Evolutionary conservation across 2,888 invertebrate genomes (phyloP), one percentile per base, ranked within the genome.

Genomic region (Loripinus fragilis): DNA sequence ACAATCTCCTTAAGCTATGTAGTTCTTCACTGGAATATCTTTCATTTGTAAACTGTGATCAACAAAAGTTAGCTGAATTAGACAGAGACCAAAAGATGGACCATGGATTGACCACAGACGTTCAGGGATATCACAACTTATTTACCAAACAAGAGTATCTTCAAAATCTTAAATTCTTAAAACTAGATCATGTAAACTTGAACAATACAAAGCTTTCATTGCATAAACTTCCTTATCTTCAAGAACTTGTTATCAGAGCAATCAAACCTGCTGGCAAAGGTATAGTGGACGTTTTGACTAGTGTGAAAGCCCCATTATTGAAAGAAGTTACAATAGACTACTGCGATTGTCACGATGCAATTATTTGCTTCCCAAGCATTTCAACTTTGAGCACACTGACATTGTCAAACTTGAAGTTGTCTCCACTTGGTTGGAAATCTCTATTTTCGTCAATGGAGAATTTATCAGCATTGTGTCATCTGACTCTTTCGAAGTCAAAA

Each of bases 281-380:
- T 17, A 2, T 60, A 33, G 33, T 60, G 10, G 33, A 60, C 10
- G 23, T 60, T 60, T 17, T 60, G 60, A 60, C 30, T 3, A 60
- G 20, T 12, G 20, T 60, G 1, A 30, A 60, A 60, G 30, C 60
- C 1, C 60, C 33, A 28, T 12, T 33, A 33, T 20, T 60, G n/a
- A 7, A 60, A 17, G 60, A 60, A 33, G 17, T 60, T 5, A 60
- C 60, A 23, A 60, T 60, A 23, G 60, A 60, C 33, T 60, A 60
- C 20, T 60, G 60, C 17, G 33, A 60, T 33, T 60, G 30, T 20
- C 2, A 5, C 17, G 33, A 60, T 17, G 33, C 30, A 60, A 33
- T 33, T 2, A 20, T 60, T 8, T 12, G 33, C 23, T 60, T 60
- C 33, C 30, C 30, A 20, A 60, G 17, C 1, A 2, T 60, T 33